phyloP scores from a whole-genome alignment of 2,113 vertebrate species.

The Psettodes erumei region DNA sequence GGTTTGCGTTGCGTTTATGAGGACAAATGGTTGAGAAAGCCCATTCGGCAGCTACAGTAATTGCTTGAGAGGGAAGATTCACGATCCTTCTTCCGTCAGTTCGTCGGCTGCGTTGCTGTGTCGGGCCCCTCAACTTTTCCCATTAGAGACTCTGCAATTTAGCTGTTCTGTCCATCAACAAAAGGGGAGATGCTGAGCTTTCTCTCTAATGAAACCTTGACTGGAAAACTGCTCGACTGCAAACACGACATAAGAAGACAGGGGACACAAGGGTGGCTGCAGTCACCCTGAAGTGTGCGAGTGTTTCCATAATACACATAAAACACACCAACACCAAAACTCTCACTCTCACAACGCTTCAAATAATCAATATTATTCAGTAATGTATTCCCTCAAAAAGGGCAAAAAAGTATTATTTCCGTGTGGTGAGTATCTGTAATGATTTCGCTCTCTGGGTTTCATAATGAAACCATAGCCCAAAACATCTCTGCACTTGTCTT shows the following conservation, averaged over 20 bases:
- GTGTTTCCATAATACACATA: conserved; percentile 3
- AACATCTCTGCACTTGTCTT: not conserved
- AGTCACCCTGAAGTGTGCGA: conserved; percentile 36
- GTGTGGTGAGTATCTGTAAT: not conserved
- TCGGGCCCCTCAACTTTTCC: conserved; percentile 50
- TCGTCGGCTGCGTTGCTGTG: conserved; percentile 55
- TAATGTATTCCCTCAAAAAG: not conserved
- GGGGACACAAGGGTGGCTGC: conserved; percentile 28
- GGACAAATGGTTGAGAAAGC: conserved; percentile 39
- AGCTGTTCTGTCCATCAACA: conserved; percentile 68
- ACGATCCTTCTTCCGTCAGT: conserved; percentile 45
- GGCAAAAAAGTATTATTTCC: no score
- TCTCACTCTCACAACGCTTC: no score
- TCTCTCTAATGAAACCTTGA: conserved; percentile 76
- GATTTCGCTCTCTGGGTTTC: not conserved
- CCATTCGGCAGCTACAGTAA: conserved; percentile 63
- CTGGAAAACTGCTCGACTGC: conserved; percentile 71
- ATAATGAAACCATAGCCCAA: not conserved
- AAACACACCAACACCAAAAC: conserved; percentile 16
- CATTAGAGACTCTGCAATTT: conserved; percentile 69
- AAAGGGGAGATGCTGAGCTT: conserved; percentile 53
- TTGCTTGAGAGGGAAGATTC: conserved; percentile 65
- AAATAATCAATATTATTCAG: no score
- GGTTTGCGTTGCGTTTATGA: conserved; percentile 33
- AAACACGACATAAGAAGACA: conserved; percentile 27